A percentile compares a stretch with the other conserved stretches of the same genome.
Evolutionary conservation across 1,140 invertebrate species (phyloP).

Genomic region (Ips typographus): DNA sequence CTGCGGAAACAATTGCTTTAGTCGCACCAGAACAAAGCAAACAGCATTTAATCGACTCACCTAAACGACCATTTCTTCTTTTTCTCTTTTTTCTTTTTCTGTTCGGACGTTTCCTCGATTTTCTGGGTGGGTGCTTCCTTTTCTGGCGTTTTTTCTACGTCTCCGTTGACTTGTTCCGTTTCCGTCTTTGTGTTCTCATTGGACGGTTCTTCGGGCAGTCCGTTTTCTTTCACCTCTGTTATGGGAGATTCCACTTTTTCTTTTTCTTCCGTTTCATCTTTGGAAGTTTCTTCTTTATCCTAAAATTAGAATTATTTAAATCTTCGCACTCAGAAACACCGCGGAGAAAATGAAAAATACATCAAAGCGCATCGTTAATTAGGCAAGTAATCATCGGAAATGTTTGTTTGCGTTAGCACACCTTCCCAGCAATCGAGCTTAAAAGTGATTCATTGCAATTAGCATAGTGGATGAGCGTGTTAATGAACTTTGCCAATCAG

Average conservation of each 20-base stretch:
- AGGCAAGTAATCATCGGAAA: no score
- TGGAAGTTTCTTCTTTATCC: constrained; percentile 66
- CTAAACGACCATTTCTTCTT: constrained; percentile 84
- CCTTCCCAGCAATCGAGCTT: neutral
- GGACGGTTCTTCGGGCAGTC: constrained; percentile 42
- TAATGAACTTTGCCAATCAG: constrained; percentile 9
- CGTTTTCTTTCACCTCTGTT: constrained; percentile 53
- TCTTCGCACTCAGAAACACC: no score
- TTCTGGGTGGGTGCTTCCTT: constrained; percentile 54
- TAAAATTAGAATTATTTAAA: constrained; percentile 44
- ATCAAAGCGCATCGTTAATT: neutral
- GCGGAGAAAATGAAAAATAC: neutral
- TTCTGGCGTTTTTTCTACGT: constrained; percentile 54
- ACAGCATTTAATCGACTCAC: neutral
- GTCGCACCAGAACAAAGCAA: neutral
- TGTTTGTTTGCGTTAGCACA: no score
- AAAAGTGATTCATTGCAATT: neutral
- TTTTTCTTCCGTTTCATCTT: constrained; percentile 65
- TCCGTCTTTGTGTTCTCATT: constrained; percentile 39
- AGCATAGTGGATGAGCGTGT: neutral
- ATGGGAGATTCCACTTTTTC: constrained; percentile 62
- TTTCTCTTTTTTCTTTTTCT: constrained; percentile 75
- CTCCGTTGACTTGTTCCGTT: constrained; percentile 35
- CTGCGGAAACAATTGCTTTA: constrained; percentile 47
- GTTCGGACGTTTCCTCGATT: constrained; percentile 65